Conservation (phyloP, 2,797 vertebrate genomes). For the Danio kyathit region DNA sequence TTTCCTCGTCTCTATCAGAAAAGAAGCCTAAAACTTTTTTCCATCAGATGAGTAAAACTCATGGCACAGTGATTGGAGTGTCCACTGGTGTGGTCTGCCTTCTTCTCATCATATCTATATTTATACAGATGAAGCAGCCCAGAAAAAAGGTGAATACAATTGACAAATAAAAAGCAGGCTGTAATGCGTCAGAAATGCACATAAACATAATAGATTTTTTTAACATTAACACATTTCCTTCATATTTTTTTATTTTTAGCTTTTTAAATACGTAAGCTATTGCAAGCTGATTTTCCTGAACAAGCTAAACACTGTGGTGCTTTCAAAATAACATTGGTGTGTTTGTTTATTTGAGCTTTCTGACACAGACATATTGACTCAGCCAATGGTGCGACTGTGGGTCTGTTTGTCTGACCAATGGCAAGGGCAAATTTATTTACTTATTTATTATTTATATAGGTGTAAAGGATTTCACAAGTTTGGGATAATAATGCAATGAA, state of each 20-base stretch:
- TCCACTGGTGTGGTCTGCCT: slow-evolving; percentile 91
- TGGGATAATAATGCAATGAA: not conserved
- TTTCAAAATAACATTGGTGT: not conserved
- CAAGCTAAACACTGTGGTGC: not conserved
- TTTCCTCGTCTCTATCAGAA: slow-evolving; percentile 73
- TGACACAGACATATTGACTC: not conserved
- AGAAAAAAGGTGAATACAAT: slow-evolving; percentile 94
- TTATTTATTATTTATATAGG: not conserved
- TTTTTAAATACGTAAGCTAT: not conserved
- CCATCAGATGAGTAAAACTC: slow-evolving; percentile 90
- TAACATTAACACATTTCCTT: not conserved
- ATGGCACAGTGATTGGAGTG: slow-evolving; percentile 90
- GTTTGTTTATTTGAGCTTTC: slow-evolving; percentile 9
- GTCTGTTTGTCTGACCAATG: not conserved
- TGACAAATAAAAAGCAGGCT: not conserved
- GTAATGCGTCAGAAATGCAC: not conserved
- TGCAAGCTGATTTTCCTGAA: not conserved
- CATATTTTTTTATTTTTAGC: not conserved
- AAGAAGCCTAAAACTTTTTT: slow-evolving; percentile 87
- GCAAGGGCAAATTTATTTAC: not conserved
- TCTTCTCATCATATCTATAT: slow-evolving; percentile 90
- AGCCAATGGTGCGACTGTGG: slow-evolving; percentile 1
- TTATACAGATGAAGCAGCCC: slow-evolving; percentile 94
- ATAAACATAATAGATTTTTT: not conserved
- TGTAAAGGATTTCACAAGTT: not conserved